phyloP scores from a whole-genome alignment of 2,797 vertebrate species.

The Karalla daura region DNA sequence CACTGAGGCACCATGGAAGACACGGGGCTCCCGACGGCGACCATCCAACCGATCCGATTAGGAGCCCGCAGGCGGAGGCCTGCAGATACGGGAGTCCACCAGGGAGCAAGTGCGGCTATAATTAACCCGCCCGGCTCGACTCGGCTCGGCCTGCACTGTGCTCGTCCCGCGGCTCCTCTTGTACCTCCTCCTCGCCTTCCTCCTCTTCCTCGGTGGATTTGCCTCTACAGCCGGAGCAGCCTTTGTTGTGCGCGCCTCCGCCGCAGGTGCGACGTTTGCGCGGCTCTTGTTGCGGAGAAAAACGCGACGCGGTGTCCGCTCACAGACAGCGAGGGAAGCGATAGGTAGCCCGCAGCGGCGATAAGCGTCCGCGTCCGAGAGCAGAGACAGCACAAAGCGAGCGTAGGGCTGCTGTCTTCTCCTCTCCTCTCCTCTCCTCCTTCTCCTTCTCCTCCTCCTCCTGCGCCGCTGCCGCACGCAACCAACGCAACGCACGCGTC shows the following conservation, averaged over 20 bases:
- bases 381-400: not conserved
- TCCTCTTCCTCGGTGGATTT: too few relatives aligned
- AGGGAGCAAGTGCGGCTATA: constrained; percentile 37
- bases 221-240: constrained; percentile 45
- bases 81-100: too few relatives aligned
- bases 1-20: constrained; percentile 80
- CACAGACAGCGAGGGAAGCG: rapidly evolving
- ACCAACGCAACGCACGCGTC: constrained; percentile 56
- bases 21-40: not conserved
- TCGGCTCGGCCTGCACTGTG: constrained; percentile 24
- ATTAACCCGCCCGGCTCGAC: constrained; percentile 44
- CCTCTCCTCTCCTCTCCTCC: not conserved
- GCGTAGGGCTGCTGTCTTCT: not conserved
- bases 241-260: constrained; percentile 71
- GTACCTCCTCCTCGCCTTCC: too few relatives aligned
- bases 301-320: not conserved
- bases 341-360: not conserved
- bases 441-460: constrained; percentile 25
- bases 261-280: constrained; percentile 63
- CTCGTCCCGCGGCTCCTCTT: not conserved
- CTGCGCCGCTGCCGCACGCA: constrained; percentile 53
- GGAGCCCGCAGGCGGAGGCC: too few relatives aligned
- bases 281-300: not conserved
- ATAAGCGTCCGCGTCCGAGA: not conserved
- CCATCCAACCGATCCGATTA: constrained; percentile 22